Evolutionary conservation across 2,797 vertebrate species (phyloP).

Genomic region (Poeciliopsis infans): DNA sequence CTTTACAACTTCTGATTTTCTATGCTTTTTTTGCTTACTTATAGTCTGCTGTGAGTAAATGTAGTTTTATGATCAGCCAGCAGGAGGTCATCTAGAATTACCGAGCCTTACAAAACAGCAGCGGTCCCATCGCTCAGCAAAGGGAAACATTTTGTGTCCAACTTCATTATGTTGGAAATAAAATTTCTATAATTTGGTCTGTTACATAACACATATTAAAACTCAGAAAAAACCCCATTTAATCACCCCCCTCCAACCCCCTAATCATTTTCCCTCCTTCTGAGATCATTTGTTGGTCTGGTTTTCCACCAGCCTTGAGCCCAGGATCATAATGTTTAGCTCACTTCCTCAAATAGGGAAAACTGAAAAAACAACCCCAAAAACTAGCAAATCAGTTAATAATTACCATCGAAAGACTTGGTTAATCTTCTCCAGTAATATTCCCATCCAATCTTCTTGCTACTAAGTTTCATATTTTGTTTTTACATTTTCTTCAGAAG

Average conservation of each 20-base stretch:
- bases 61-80: not conserved
- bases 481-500: not conserved
- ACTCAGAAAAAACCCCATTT: not conserved
- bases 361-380: not conserved
- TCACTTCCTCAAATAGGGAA: not conserved
- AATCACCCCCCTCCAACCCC: not conserved
- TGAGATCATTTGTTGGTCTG: not conserved
- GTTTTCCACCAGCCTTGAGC: not conserved
- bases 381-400: not conserved
- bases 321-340: not conserved
- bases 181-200: not conserved
- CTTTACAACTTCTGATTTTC: too few relatives aligned
- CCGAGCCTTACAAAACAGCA: not conserved
- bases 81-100: not conserved
- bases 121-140: not conserved
- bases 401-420: not conserved
- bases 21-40: not conserved
- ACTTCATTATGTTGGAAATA: not conserved
- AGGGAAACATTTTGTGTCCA: not conserved
- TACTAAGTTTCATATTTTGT: not conserved
- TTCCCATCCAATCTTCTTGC: not conserved
- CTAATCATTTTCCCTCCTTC: not conserved
- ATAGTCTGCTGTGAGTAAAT: not conserved
- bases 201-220: not conserved
- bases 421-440: not conserved